These are phyloP conservation scores for Myotis vivesi DNA, from an alignment of 2,797 vertebrate genomes.

Conservation along the genomic window DNA sequence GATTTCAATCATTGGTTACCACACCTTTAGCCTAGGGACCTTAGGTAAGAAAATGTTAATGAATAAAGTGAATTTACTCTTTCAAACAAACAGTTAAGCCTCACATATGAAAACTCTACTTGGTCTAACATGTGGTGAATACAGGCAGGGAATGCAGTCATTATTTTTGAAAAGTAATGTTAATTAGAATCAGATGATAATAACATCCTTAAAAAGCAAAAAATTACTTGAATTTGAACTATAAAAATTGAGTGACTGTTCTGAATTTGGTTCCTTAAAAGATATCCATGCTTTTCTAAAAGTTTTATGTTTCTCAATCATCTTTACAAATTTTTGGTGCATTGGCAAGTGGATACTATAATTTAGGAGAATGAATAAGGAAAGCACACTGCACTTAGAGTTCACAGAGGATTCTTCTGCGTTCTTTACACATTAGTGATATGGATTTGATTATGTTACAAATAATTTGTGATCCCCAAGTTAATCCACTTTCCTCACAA, in stretches of 20 bases:
- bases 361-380: neutral
- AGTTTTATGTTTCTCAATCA: neutral
- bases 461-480: neutral
- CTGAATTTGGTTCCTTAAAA: neutral
- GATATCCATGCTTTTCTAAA: neutral
- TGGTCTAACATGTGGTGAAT: neutral
- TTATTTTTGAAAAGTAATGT: neutral
- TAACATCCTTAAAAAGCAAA: neutral
- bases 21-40: neutral
- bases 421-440: neutral
- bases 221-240: neutral
- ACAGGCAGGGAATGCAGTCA: neutral
- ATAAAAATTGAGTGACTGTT: neutral
- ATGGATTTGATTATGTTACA: neutral
- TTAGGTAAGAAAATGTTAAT: neutral
- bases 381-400: neutral
- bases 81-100: neutral
- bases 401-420: neutral
- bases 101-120: neutral
- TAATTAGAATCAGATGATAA: neutral
- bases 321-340: neutral
- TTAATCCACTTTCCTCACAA: neutral
- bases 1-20: neutral
- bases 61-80: neutral
- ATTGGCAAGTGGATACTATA: neutral